phyloP scores from a whole-genome alignment of 2,888 invertebrate genomes.

The Syrista parreyssii region DNA sequence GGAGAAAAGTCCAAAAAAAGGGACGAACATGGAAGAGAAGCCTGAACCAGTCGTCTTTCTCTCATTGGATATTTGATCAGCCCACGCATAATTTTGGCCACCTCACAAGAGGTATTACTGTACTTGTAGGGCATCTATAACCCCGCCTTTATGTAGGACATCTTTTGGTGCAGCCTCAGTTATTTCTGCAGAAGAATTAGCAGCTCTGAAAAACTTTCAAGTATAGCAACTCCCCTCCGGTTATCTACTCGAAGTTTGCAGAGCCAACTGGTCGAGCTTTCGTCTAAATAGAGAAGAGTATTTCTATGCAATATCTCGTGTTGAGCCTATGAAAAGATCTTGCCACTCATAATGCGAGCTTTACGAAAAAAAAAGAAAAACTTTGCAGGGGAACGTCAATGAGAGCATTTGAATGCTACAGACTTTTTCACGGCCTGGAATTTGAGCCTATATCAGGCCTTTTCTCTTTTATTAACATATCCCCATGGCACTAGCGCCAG shows the following conservation, averaged over 20 bases:
- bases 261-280: background rate
- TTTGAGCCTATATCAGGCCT: no score
- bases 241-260: conserved; percentile 4
- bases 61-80: no score
- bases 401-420: conserved; percentile 39
- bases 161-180: background rate
- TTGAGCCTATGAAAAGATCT: conserved; percentile 39
- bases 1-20: no score
- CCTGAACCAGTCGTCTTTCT: no score
- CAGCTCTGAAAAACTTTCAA: conserved; percentile 1
- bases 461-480: conserved; percentile 17
- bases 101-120: no score
- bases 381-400: conserved; percentile 25
- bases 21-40: no score
- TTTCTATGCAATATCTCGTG: conserved; percentile 44
- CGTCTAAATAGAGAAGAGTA: conserved; percentile 36
- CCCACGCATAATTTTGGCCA: no score
- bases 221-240: background rate
- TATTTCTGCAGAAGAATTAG: conserved; percentile 1
- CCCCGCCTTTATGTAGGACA: background rate
- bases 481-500: background rate
- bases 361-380: conserved; percentile 29
- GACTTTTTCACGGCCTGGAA: conserved; percentile 27
- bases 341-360: conserved; percentile 36
- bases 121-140: no score